These are phyloP conservation scores for Chloropsis cyanopogon DNA, from an alignment of 2,113 vertebrate genomes.

Conservation along the genomic window DNA sequence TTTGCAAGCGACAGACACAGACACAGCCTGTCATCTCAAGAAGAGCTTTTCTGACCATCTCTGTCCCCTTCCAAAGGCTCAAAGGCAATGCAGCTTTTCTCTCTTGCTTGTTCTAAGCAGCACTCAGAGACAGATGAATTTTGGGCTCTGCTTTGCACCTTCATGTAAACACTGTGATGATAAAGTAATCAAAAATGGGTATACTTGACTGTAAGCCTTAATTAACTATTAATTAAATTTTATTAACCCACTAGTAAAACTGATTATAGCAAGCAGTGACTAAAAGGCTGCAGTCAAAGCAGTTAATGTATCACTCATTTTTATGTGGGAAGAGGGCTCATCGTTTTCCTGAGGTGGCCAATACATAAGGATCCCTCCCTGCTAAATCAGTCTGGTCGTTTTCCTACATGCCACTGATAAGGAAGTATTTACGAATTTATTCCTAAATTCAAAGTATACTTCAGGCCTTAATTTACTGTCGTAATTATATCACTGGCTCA, in stretches of 20 bases:
- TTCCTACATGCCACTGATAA: conserved; percentile 19
- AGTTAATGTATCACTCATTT: conserved; percentile 30
- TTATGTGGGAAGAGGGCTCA: conserved; percentile 7
- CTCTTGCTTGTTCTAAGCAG: background rate
- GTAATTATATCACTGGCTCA: conserved; percentile 64
- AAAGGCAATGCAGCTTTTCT: background rate
- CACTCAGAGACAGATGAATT: background rate
- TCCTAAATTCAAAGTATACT: conserved; percentile 35
- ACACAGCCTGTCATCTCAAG: background rate
- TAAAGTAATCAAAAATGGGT: conserved; percentile 29
- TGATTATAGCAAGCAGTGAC: background rate
- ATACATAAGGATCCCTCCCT: background rate
- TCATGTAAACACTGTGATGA: background rate
- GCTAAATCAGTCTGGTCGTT: background rate
- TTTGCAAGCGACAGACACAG: background rate
- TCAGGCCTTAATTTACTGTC: conserved; percentile 51
- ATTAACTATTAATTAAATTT: conserved; percentile 65
- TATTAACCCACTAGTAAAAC: conserved; percentile 51
- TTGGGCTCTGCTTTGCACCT: background rate
- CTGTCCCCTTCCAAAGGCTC: background rate
- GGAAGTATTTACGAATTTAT: conserved; percentile 46
- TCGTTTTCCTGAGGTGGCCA: background rate
- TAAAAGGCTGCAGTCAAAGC: background rate
- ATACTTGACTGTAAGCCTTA: conserved; percentile 25
- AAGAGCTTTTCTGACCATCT: background rate